Evolutionary conservation across 2,888 invertebrate species (phyloP), one percentile per base, ranked within the genome.

Genomic region (Drosophila setosimentum): DNA sequence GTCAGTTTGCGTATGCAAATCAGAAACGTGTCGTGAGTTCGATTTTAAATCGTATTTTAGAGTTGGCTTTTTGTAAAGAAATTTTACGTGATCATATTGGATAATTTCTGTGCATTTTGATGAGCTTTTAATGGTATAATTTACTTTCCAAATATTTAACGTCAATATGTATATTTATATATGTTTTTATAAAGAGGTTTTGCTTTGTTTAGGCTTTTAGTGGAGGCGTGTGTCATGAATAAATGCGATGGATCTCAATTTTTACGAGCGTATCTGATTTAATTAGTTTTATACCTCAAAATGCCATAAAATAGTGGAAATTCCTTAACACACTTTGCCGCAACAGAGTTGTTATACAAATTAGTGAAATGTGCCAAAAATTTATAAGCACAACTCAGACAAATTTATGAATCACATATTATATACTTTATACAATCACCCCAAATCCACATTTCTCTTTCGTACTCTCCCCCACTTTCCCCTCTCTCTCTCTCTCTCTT

Each of bases 81-180:
- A 71, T 73, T 78, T 68, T 40, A 40, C n/a, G 3, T 24, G 32
- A 62, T 54, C 24, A 63, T 53, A 24, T 53, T 61, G 1, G 60
- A 58, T 45, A 48, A 58, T 48, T 76, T 76, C 57, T 70, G 59
- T 58, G 60, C 50, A 61, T 80, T 80, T 82, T 70, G 71, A 75
- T 83, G 68, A 65, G 58, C 54, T 72, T 68, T 85, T 78, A 85
- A 87, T 84, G 85, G 82, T 87, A 82, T 87, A 84, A 89, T 88
- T 88, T 83, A 72, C 88, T 89, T 76, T 87, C 67, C 75, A 87
- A 88, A 85, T 80, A 74, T 85, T 87, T 87, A 77, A 87, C 57
- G 72, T 68, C 64, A 73, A 67, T 73, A 69, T 73, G 1, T 42
- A 3, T 57, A 42, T 30, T 24, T 50, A 11, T n/a, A n/a, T 11